Conservation (phyloP, 2,797 vertebrate species). For the Takifugu ocellatus region DNA sequence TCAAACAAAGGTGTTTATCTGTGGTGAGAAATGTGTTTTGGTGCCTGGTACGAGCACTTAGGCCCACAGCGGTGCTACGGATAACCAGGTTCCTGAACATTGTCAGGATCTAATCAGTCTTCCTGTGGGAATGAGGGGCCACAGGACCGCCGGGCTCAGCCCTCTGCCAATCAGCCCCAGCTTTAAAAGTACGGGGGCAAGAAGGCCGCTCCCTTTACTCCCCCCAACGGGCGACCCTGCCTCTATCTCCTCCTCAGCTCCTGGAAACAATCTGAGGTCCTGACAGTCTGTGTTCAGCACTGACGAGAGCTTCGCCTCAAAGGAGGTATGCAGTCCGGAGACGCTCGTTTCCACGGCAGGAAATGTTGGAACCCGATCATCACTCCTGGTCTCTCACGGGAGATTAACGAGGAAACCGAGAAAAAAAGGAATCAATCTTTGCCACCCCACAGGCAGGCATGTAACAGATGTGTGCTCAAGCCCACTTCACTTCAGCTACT, state of each 20-base stretch:
- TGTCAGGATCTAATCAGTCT: conserved; percentile 77
- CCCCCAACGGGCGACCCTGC: conserved; percentile 67
- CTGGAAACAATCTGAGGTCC: conserved; percentile 76
- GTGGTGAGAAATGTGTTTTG: conserved; percentile 43
- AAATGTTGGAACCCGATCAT: conserved; percentile 79
- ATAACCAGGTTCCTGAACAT: conserved; percentile 73
- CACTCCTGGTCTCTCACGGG: conserved; percentile 69
- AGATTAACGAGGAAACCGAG: conserved; percentile 72
- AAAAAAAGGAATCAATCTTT: conserved; percentile 44
- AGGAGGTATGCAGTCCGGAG: conserved; percentile 71
- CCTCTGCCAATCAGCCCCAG: conserved; percentile 64
- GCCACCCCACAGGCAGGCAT: conserved; percentile 48
- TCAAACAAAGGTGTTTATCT: conserved; percentile 64
- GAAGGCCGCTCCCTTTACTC: conserved; percentile 62
- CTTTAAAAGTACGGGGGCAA: conserved; percentile 66
- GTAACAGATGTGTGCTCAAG: conserved; percentile 34
- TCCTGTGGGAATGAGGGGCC: conserved; percentile 72
- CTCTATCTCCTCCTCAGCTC: conserved; percentile 73
- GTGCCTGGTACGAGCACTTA: conserved; percentile 42
- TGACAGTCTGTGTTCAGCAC: conserved; percentile 68
- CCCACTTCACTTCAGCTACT: conserved; percentile 22
- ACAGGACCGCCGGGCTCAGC: conserved; percentile 54
- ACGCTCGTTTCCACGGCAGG: conserved; percentile 76
- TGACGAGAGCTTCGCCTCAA: conserved; percentile 64
- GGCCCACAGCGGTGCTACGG: conserved; percentile 52